Conservation (phyloP, 2,888 invertebrate species). For the Ecliptopera silaceata region DNA sequence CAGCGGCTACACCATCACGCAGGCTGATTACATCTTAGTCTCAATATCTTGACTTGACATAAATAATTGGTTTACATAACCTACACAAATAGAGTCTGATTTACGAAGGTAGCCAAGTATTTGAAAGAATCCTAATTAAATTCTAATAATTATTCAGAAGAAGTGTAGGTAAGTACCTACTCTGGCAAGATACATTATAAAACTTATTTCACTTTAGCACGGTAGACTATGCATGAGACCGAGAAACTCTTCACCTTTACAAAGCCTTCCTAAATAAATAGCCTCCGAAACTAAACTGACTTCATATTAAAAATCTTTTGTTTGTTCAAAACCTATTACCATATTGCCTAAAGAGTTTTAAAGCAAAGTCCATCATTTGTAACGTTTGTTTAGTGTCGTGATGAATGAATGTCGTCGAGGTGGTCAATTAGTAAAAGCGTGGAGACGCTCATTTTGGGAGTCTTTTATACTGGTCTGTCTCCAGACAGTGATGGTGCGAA, state of each 20-base stretch:
- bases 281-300: conserved; percentile 31
- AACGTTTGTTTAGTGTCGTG: conserved; percentile 63
- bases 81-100: no score
- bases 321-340: conserved; percentile 52
- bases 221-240: conserved; percentile 50
- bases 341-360: conserved; percentile 54
- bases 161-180: no score
- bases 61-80: background rate
- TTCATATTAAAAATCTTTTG: conserved; percentile 47
- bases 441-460: conserved; percentile 74
- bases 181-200: background rate
- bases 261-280: conserved; percentile 49
- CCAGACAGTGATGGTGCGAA: conserved; percentile 66
- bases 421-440: conserved; percentile 79
- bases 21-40: conserved; percentile 25
- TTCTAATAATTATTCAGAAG: no score
- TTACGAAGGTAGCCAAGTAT: no score
- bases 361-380: conserved; percentile 67
- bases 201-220: background rate
- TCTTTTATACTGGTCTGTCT: conserved; percentile 51
- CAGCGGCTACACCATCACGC: conserved; percentile 44
- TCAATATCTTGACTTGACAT: background rate
- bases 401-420: conserved; percentile 67
- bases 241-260: conserved; percentile 41
- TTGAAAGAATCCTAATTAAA: no score